Evolutionary conservation across 2,113 vertebrate species (phyloP), one percentile per base, ranked within the genome.

Genomic region (Ginglymostoma cirratum): DNA sequence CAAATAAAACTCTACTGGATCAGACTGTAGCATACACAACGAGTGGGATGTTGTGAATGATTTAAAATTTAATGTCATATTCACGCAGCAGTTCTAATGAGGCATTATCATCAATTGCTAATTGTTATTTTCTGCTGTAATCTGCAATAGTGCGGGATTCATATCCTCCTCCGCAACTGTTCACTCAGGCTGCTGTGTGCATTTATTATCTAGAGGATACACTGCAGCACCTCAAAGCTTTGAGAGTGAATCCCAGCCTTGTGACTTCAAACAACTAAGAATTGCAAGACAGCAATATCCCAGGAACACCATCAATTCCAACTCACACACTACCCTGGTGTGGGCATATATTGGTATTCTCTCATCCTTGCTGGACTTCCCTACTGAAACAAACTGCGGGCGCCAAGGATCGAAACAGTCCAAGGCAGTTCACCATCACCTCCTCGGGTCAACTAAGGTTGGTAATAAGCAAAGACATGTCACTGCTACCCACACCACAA

Each of bases 51-150:
- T 38, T 34, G 61, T 24, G 61, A 38, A n/a, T 21, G 34, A 93
- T 93, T 93, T 93, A 66, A 66, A 93, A 93, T 93, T 93, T 93
- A 93, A 66, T 66, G 61, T 38, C 65, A 38, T 30, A 80, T 80
- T 92, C 89, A 66, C 17, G 3, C 89, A 93, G 89, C 89, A 66
- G 61, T 66, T 93, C 66, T 93, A 93, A 93, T 93, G 89, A 67
- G 89, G 55, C 89, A 67, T 93, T 93, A 66, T 93, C 21, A 23
- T 30, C 61, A 66, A n/a, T 66, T 93, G 89, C 34, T 38, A 38
- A 93, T 38, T 93, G 61, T 38, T 66, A 93, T 93, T n/a, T 66
- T 93, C 61, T 65, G 38, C 80, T 83, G 80, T 23, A 2, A 24
- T 90, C 87, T 38, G 89, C 55, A 66, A 19, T 38, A 66, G 34